Evolutionary conservation across 37 sponge, comb jelly and placozoan species (phyloP).

Genomic region (Ephydatia muelleri): DNA sequence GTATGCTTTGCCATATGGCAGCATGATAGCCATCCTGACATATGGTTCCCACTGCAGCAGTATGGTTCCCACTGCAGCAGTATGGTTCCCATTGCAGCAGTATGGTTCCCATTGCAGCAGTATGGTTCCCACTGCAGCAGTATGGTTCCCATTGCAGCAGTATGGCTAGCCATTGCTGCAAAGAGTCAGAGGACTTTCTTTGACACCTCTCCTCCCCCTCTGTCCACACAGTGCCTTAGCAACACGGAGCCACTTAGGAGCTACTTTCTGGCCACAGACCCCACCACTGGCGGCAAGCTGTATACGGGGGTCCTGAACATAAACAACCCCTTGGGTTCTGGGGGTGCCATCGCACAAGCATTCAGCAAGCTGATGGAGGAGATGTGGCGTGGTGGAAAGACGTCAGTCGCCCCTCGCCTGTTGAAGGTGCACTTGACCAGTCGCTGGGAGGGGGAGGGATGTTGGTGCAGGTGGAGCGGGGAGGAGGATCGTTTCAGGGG

Average conservation of each 20-base stretch:
- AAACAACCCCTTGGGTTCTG: slow-evolving; percentile 86
- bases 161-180: no score
- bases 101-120: no score
- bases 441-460: neutral
- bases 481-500: no score
- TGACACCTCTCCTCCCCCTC: neutral
- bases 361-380: slow-evolving; percentile 85
- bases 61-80: no score
- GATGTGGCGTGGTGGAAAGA: slow-evolving; percentile 83
- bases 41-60: no score
- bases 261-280: slow-evolving; percentile 69
- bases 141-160: no score
- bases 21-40: no score
- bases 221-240: slow-evolving; percentile 77
- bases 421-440: slow-evolving; percentile 80
- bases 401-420: slow-evolving; percentile 77
- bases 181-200: no score
- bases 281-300: slow-evolving; percentile 28
- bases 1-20: no score
- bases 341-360: slow-evolving; percentile 83
- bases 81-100: no score
- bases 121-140: no score
- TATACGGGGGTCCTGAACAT: slow-evolving; percentile 75
- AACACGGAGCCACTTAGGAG: slow-evolving; percentile 83
- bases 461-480: neutral